Percentiles rank a stretch among this genome's conserved stretches.
phyloP scores from a whole-genome alignment of 2,888 invertebrate species.

The Subacronicta megacephala region DNA sequence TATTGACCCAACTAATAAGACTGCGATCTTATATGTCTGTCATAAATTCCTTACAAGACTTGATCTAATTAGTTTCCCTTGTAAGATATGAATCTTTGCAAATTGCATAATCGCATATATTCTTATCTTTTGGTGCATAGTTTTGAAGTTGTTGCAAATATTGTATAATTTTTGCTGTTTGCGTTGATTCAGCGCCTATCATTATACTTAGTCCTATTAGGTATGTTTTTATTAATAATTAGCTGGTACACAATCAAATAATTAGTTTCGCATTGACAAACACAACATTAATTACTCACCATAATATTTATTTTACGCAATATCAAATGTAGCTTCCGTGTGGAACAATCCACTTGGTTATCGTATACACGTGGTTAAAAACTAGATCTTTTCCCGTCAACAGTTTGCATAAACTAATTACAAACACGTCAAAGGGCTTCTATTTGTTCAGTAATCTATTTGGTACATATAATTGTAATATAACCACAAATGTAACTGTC shows the following conservation, averaged over 20 bases:
- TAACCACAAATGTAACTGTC: conserved; percentile 59
- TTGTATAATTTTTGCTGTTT: neutral
- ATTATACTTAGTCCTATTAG: conserved; percentile 10
- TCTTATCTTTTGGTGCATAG: neutral
- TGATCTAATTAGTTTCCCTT: conserved; percentile 17
- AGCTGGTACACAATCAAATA: conserved; percentile 50
- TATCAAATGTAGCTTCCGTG: conserved; percentile 59
- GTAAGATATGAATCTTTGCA: conserved; percentile 12
- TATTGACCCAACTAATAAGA: conserved; percentile 27
- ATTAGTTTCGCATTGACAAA: conserved; percentile 67
- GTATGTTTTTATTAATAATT: conserved; percentile 27
- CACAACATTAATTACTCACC: conserved; percentile 53
- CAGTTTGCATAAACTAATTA: conserved; percentile 71
- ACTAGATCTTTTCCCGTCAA: conserved; percentile 70
- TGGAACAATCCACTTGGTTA: conserved; percentile 65
- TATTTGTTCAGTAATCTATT: conserved; percentile 65
- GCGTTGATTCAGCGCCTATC: conserved; percentile 1
- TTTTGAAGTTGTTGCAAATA: neutral
- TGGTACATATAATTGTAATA: conserved; percentile 60
- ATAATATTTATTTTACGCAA: conserved; percentile 59
- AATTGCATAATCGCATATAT: conserved; percentile 8
- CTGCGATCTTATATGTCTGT: conserved; percentile 6
- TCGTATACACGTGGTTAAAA: conserved; percentile 72
- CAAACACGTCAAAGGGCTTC: conserved; percentile 56
- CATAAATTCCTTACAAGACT: conserved; percentile 24